Percentiles rank a stretch among this genome's conserved stretches.
Evolutionary conservation across 2,888 invertebrate genomes (phyloP).

Genomic region (Leptinotarsa peninsularis): DNA sequence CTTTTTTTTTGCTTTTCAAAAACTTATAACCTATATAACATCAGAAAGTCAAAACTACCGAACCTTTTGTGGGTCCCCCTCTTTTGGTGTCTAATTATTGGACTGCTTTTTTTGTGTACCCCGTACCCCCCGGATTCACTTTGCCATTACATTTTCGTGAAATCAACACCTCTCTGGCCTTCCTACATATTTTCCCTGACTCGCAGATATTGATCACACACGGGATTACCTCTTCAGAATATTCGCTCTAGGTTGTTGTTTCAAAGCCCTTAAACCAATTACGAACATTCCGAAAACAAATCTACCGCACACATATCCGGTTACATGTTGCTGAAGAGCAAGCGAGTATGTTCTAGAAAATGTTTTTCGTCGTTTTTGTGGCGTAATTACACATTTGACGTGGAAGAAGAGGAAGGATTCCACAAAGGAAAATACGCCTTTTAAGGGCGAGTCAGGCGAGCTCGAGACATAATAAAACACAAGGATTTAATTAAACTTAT

Average conservation of each 20-base stretch:
- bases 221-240: too few species aligned
- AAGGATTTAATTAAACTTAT: constrained; percentile 68
- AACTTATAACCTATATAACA: too few species aligned
- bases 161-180: too few species aligned
- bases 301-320: constrained; percentile 11
- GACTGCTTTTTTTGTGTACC: too few species aligned
- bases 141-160: too few species aligned
- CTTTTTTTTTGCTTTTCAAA: too few species aligned
- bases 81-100: too few species aligned
- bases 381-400: constrained; percentile 41
- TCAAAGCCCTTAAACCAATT: constrained; percentile 18
- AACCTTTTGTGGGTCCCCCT: too few species aligned
- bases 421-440: constrained; percentile 45
- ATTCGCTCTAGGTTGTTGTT: constrained; percentile 29
- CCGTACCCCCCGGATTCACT: too few species aligned
- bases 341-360: background rate
- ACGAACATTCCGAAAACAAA: background rate
- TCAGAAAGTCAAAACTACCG: too few species aligned
- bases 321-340: constrained; percentile 14
- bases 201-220: too few species aligned
- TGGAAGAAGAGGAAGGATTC: constrained; percentile 35
- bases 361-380: constrained; percentile 35
- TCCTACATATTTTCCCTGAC: too few species aligned
- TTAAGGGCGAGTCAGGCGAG: constrained; percentile 50
- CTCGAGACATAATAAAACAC: constrained; percentile 64